phyloP scores from a whole-genome alignment of 2,888 invertebrate species.

The Crepidodera aurea region DNA sequence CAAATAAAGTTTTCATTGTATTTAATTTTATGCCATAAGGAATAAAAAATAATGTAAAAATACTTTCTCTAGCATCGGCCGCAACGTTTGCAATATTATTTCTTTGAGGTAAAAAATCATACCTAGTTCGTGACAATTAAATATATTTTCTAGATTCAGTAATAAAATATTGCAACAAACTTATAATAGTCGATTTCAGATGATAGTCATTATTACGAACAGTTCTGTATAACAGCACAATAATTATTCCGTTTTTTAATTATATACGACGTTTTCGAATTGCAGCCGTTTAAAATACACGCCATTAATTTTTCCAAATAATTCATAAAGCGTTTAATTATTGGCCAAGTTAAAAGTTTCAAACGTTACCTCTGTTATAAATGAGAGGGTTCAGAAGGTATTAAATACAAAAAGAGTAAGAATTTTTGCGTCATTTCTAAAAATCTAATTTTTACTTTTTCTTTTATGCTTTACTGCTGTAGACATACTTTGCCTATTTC shows the following conservation, averaged over 20 bases:
- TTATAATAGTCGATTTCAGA: not conserved
- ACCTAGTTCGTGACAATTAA: no score
- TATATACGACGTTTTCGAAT: constrained; percentile 19
- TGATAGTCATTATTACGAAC: constrained; percentile 18
- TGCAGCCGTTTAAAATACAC: constrained; percentile 29
- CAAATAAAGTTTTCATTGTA: no score
- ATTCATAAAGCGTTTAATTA: constrained; percentile 29
- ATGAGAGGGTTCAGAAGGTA: constrained; percentile 15
- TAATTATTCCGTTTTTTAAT: constrained; percentile 34
- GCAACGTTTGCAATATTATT: no score
- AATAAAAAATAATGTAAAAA: no score
- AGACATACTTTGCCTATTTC: no score
- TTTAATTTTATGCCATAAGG: not conserved
- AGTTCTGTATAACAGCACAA: constrained; percentile 18
- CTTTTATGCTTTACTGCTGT: no score
- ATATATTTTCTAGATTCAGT: no score
- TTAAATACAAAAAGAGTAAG: not conserved
- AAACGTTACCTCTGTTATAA: constrained; percentile 21
- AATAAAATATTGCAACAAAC: not conserved
- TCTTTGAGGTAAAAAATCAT: no score
- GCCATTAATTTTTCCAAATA: constrained; percentile 29
- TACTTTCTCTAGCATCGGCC: no score
- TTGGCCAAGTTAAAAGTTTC: constrained; percentile 19
- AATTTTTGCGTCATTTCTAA: not conserved
- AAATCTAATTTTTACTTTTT: not conserved